These are phyloP conservation scores for Flabesymbios commensalis DNA, from an alignment of 2,888 invertebrate species.

Conservation along the genomic window DNA sequence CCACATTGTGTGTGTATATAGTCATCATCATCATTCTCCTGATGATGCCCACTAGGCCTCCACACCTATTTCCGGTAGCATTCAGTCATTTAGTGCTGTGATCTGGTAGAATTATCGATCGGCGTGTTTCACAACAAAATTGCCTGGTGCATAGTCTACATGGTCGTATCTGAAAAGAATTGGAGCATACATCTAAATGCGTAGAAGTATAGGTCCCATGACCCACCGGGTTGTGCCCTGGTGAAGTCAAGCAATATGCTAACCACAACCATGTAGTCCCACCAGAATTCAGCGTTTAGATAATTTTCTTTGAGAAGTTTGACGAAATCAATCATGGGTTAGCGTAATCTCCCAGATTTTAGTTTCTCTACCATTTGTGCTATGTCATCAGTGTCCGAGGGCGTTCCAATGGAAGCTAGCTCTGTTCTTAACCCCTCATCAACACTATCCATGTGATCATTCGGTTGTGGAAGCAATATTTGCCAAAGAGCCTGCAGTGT, in stretches of 20 bases:
- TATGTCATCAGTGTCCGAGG: background rate
- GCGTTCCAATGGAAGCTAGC: background rate
- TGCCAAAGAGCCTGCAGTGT: constrained; percentile 15
- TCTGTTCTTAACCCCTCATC: background rate
- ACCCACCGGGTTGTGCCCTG: constrained; percentile 7
- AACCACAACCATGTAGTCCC: constrained; percentile 13
- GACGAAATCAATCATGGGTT: background rate
- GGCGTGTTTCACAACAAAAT: constrained; percentile 21
- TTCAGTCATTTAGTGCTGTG: constrained; percentile 20
- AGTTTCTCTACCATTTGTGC: constrained; percentile 1
- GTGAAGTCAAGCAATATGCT: constrained; percentile 11
- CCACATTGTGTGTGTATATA: constrained; percentile 1
- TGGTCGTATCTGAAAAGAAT: constrained; percentile 13
- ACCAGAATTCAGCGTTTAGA: constrained; percentile 8
- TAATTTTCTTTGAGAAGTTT: too few species aligned
- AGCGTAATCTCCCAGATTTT: background rate
- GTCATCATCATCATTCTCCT: background rate
- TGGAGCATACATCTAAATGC: constrained; percentile 11
- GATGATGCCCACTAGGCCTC: constrained; percentile 14
- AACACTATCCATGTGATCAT: background rate
- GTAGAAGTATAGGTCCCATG: constrained; percentile 10
- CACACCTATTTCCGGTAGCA: constrained; percentile 17
- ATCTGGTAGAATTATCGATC: constrained; percentile 18
- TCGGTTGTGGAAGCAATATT: constrained; percentile 5
- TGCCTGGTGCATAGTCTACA: constrained; percentile 14